A percentile compares a stretch with the other conserved stretches of the same genome.
Conservation (phyloP, 35 echinoderm and acorn worm genomes). For the Strongylocentrotus purpuratus region DNA sequence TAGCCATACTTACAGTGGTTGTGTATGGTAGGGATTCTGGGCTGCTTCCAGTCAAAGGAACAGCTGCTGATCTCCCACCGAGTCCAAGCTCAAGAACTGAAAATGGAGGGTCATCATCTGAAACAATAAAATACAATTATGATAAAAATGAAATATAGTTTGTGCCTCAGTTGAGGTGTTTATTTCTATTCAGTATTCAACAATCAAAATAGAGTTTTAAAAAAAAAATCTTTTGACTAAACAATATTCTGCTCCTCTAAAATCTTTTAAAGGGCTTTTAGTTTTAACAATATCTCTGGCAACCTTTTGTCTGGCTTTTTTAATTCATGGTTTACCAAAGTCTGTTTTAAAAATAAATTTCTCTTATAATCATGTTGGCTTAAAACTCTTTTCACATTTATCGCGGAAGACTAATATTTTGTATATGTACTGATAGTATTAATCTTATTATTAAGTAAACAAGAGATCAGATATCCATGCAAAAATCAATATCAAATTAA, state of each 20-base stretch:
- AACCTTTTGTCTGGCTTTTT: too few species aligned
- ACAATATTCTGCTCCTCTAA: neutral
- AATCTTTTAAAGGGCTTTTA: neutral
- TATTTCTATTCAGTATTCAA: neutral
- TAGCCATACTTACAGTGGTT: neutral
- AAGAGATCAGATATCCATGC: too few species aligned
- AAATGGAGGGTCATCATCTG: slow-evolving; percentile 1
- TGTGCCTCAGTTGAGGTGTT: neutral
- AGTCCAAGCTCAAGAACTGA: slow-evolving; percentile 8
- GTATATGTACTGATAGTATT: too few species aligned
- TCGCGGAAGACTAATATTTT: too few species aligned
- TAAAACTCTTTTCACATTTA: too few species aligned
- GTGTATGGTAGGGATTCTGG: neutral
- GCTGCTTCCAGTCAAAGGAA: neutral
- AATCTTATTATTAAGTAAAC: too few species aligned
- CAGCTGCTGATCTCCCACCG: neutral
- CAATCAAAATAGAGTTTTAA: neutral
- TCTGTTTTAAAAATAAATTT: too few species aligned
- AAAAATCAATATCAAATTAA: too few species aligned
- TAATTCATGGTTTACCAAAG: too few species aligned
- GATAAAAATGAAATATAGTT: neutral
- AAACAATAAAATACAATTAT: neutral
- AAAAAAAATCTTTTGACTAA: neutral
- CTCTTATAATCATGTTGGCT: too few species aligned
- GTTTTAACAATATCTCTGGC: too few species aligned